Base-by-base conservation (phyloP, 2,888 invertebrate species). In the Protodeltote pygarga region DNA sequence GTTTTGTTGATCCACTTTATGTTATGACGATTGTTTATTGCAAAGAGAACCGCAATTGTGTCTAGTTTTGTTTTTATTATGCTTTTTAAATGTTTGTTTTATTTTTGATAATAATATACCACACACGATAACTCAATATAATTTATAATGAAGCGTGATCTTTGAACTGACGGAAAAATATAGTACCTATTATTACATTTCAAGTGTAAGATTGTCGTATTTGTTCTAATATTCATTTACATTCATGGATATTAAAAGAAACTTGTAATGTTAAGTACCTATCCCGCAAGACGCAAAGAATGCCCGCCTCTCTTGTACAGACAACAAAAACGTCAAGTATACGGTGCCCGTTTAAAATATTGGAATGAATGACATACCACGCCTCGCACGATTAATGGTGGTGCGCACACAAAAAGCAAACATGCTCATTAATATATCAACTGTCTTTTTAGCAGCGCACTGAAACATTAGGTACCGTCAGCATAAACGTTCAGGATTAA, bases 281-380 rank as follows among this genome's bases (percentile, higher is more conserved):
- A 79, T 72, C 73, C 73, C 67, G 57, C 53, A 63, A 74, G 79
- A 76, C 74, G 67, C 74, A 59, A 77, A 81, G 87, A 86, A 89
- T 87, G 83, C 73, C 80, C 79, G 80, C 80, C 79, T 83, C 77
- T 74, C 80, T 80, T 82, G 89, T 88, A 85, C 79, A 73, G 82
- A 87, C 89, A 89, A 84, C 89, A 87, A 85, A 87, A 89, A 85
- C 85, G 86, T 83, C 87, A 83, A 77, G 80, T 71, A 68, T 73
- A 84, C 81, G 66, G 73, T 73, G 81, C 80, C 72, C 83, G 87
- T 87, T 91, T 90, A 91, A 90, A 92, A 91, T 91, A 91, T 91
- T 87, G 91, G 92, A 91, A 89, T 92, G 90, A 90, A 92, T 92
- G 92, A 91, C 92, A 92, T 90, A 90, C 90, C 92, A 78, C 85